These are phyloP conservation scores for Synaphobranchus kaupii DNA, from an alignment of 2,797 vertebrate species.

Conservation along the genomic window DNA sequence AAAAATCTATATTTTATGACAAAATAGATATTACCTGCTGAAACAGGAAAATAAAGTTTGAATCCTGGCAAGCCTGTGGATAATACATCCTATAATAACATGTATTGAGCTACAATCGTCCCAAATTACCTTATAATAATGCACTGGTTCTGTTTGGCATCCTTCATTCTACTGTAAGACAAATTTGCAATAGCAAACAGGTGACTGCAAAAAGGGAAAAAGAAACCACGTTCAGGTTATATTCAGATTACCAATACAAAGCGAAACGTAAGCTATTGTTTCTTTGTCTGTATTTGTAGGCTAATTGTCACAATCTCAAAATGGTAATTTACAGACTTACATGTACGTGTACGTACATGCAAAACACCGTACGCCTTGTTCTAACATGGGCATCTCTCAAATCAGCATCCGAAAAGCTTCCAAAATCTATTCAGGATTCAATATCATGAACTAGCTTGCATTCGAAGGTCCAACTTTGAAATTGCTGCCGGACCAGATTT, in stretches of 20 bases:
- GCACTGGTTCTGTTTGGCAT: constrained; percentile 97
- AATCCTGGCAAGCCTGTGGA: background rate
- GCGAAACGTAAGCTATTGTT: background rate
- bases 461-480: background rate
- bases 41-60: too few relatives aligned
- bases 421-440: background rate
- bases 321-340: constrained; percentile 16
- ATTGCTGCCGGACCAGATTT: background rate
- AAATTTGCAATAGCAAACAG: constrained; percentile 93
- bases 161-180: constrained; percentile 92
- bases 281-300: background rate
- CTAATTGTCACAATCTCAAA: background rate
- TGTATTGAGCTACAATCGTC: constrained; percentile 23
- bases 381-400: background rate
- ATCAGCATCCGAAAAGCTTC: background rate
- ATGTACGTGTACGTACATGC: too few relatives aligned
- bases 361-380: background rate
- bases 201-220: constrained; percentile 76
- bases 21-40: too few relatives aligned
- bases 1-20: too few relatives aligned
- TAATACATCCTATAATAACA: background rate
- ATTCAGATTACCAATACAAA: background rate
- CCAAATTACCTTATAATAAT: constrained; percentile 89
- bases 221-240: background rate
- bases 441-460: background rate